Evolutionary conservation across 2,888 invertebrate genomes (phyloP).

Genomic region (Lordiphosa fenestrarum): DNA sequence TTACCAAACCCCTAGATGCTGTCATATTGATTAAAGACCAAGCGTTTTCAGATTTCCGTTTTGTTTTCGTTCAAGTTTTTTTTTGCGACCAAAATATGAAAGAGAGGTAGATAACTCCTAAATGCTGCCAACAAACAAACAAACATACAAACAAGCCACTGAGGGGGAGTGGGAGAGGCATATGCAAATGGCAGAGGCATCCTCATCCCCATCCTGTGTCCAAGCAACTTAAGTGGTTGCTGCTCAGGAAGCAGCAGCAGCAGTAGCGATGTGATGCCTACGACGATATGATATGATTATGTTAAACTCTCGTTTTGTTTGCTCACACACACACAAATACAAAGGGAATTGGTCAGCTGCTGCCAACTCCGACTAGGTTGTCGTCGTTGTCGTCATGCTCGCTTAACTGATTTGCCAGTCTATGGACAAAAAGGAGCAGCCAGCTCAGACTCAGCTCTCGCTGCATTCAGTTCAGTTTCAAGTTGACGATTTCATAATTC

Average conservation of each 20-base stretch:
- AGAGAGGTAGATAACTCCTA: constrained; percentile 70
- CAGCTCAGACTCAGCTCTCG: constrained; percentile 24
- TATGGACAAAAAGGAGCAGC: constrained; percentile 72
- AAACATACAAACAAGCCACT: constrained; percentile 28
- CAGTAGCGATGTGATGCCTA: constrained; percentile 67
- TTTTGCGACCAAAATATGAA: constrained; percentile 59
- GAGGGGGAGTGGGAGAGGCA: constrained; percentile 28
- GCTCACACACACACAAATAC: constrained; percentile 37
- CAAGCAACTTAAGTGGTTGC: constrained; percentile 69
- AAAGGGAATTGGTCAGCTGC: constrained; percentile 55
- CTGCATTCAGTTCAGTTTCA: constrained; percentile 72
- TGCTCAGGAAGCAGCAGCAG: constrained; percentile 38
- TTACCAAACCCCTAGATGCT: constrained; percentile 57
- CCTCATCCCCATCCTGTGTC: constrained; percentile 48
- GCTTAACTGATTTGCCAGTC: constrained; percentile 70
- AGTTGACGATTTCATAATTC: constrained; percentile 79
- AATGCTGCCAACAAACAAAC: constrained; percentile 60
- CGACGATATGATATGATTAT: constrained; percentile 74
- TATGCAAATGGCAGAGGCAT: constrained; percentile 71
- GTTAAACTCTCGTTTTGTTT: constrained; percentile 76
- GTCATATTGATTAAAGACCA: constrained; percentile 30
- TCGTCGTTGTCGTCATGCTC: constrained; percentile 64
- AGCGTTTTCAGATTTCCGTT: constrained; percentile 38
- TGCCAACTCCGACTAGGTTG: constrained; percentile 43
- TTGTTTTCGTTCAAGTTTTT: constrained; percentile 1